Conservation (phyloP, 1,140 invertebrate genomes). For the Streblospio benedicti region DNA sequence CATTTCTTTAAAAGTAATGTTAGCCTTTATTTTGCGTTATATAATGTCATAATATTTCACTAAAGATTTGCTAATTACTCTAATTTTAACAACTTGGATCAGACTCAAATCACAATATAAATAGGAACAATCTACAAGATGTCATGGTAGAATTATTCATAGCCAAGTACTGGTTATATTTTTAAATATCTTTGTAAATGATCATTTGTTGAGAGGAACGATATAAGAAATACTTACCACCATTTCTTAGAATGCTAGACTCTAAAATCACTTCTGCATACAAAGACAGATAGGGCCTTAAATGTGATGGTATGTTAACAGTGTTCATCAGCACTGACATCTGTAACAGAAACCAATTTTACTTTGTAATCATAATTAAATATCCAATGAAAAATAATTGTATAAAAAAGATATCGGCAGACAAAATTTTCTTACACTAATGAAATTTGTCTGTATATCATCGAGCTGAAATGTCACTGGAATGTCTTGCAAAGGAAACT, state of each 20-base stretch:
- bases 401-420: constrained; percentile 14
- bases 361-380: too few species aligned
- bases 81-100: too few species aligned
- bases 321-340: constrained; percentile 68
- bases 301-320: constrained; percentile 51
- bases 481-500: constrained; percentile 57
- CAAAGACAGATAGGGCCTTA: constrained; percentile 63
- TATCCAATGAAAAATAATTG: constrained; percentile 12
- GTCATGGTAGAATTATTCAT: too few species aligned
- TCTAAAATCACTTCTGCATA: constrained; percentile 62
- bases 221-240: constrained; percentile 46
- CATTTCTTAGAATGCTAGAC: constrained; percentile 48
- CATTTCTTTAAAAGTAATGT: too few species aligned
- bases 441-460: constrained; percentile 72
- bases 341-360: constrained; percentile 29
- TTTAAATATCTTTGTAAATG: constrained; percentile 10
- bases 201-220: constrained; percentile 43
- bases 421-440: constrained; percentile 59
- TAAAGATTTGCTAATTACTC: too few species aligned
- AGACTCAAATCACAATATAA: too few species aligned
- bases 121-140: too few species aligned
- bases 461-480: constrained; percentile 68
- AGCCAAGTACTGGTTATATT: too few species aligned
- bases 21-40: too few species aligned
- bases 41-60: too few species aligned